Evolutionary conservation across 2,113 vertebrate genomes (phyloP), one percentile per base, ranked within the genome.

Genomic region (Microtus richardsoni): DNA sequence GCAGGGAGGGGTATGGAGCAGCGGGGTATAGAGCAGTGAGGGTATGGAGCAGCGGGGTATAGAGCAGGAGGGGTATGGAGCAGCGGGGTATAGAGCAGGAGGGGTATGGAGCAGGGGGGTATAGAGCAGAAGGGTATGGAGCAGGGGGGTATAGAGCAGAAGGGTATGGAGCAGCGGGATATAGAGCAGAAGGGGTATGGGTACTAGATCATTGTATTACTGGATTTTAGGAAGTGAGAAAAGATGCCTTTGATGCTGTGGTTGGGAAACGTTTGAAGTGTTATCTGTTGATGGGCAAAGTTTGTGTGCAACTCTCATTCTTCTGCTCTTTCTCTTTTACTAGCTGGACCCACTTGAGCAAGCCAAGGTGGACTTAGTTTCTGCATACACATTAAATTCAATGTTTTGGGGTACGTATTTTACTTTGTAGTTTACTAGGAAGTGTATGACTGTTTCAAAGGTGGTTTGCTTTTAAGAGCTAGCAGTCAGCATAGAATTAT

Each of bases 351-450:
- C 99, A 92, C 98, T 99, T 96, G 99, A 99, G 83, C 99, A 99
- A 98, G 99, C 99, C 60, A 99, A 99, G 96, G 96, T 99, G 97
- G 99, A 99, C 97, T 98, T 99, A 98, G 99, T 99, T 98, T 99
- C 99, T 0, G 99, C 98, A 41, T 99, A 99, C 96, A 98, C 99
- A 0, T 98, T 99, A 90, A 99, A 99, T 98, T 99, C 99, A 64
- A 98, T 99, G 98, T 99, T 99, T 98, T 99, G 99, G 99, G 99
- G 99, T 99, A 98, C 98, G 99, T 99, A 90, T 95, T 26, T 74
- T 88, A 44, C 70, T 89, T 86, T 91, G 94, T 14, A 92, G 85
- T 96, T 96, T 91, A 95, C 88, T 96, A 92, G n/a, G 94, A 92
- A 91, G 26, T 36, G 89, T 71, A 74, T 85, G 88, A 28, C 88